These are phyloP conservation scores for Xenopus petersii DNA, from an alignment of 2,797 vertebrate species.

Conservation along the genomic window DNA sequence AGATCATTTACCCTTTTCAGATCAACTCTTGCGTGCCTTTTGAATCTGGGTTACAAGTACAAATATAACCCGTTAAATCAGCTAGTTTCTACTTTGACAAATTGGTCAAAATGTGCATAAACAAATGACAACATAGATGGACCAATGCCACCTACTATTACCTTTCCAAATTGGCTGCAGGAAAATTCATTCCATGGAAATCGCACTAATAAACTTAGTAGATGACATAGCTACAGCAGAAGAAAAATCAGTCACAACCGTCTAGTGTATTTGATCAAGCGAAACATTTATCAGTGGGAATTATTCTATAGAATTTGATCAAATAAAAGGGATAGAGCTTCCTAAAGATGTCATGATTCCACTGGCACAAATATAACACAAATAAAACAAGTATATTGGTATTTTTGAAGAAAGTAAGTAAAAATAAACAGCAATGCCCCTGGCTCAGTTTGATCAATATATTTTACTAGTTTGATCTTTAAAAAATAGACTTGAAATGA, in stretches of 20 bases:
- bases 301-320: neutral
- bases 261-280: conserved; percentile 10
- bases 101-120: conserved; percentile 48
- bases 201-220: conserved; percentile 45
- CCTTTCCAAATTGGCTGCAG: conserved; percentile 38
- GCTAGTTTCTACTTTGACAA: conserved; percentile 42
- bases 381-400: too few species aligned
- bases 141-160: conserved; percentile 34
- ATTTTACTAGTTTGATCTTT: too few species aligned
- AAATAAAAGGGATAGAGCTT: neutral
- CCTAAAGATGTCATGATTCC: neutral
- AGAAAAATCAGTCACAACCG: conserved; percentile 11
- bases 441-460: too few species aligned
- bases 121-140: conserved; percentile 46
- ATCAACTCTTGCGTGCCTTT: conserved; percentile 13
- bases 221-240: conserved; percentile 32
- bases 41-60: conserved; percentile 31
- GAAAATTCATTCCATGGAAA: conserved; percentile 37
- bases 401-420: too few species aligned
- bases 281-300: conserved; percentile 2
- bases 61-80: conserved; percentile 22
- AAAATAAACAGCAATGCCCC: too few species aligned
- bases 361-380: neutral
- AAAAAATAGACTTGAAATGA: too few species aligned
- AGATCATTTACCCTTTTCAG: neutral